Conservation (phyloP, 2,113 vertebrate genomes). For the Apteryx owenii region DNA sequence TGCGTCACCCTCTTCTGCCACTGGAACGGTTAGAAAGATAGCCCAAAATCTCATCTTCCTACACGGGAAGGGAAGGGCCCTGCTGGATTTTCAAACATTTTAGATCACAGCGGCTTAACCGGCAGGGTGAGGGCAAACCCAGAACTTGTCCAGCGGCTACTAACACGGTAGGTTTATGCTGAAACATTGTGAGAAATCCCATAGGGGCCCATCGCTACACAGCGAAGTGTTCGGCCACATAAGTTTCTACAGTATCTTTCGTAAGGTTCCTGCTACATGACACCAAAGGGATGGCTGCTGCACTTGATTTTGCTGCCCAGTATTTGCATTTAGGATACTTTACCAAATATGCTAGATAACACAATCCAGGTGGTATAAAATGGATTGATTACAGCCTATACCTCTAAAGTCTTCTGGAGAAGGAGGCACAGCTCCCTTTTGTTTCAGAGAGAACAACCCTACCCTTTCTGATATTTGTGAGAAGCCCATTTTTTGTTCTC, state of each 20-base stretch:
- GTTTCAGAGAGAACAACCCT: not conserved
- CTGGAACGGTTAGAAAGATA: not conserved
- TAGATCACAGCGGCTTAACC: not conserved
- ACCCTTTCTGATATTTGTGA: not conserved
- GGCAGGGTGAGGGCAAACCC: no score
- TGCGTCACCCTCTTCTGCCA: not conserved
- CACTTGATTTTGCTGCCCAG: not conserved
- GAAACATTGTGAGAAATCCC: not conserved
- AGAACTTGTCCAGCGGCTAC: no score
- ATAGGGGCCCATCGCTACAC: not conserved
- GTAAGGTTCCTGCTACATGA: fast-evolving
- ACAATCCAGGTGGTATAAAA: not conserved
- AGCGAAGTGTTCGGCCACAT: not conserved
- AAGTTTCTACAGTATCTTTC: not conserved
- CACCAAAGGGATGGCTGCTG: not conserved
- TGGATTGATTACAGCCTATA: not conserved
- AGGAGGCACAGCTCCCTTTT: not conserved
- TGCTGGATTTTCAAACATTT: not conserved
- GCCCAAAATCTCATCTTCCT: not conserved
- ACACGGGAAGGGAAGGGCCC: not conserved
- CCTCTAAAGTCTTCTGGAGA: not conserved
- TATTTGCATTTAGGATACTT: not conserved
- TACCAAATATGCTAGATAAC: not conserved
- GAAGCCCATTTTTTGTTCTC: not conserved
- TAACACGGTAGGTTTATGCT: not conserved